These are phyloP conservation scores for Channa maculata DNA, from an alignment of 2,113 vertebrate species.

Conservation along the genomic window DNA sequence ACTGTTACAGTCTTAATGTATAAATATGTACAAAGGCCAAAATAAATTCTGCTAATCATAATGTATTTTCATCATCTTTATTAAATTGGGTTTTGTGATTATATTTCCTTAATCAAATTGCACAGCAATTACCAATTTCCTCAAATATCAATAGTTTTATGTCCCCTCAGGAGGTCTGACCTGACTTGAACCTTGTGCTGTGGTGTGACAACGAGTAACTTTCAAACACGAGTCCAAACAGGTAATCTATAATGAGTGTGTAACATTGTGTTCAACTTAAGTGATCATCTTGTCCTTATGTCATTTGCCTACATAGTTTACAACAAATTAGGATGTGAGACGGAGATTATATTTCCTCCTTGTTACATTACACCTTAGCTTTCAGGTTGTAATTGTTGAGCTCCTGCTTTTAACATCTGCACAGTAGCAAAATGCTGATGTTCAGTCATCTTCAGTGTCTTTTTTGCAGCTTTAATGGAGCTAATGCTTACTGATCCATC, in stretches of 20 bases:
- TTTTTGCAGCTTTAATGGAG: background rate
- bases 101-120: background rate
- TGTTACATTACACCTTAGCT: background rate
- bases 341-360: background rate
- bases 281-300: too few species aligned
- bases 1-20: background rate
- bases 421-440: background rate
- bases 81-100: background rate
- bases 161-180: background rate
- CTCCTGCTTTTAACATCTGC: background rate
- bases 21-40: too few species aligned
- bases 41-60: background rate
- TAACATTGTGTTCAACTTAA: too few species aligned
- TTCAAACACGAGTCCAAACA: too few species aligned
- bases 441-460: conserved; percentile 1
- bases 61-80: background rate
- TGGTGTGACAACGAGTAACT: too few species aligned
- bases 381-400: background rate
- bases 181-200: too few species aligned
- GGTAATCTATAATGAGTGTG: too few species aligned
- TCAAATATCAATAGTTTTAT: background rate
- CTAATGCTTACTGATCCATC: background rate
- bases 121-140: background rate
- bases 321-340: too few species aligned
- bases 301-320: too few species aligned